Conservation (phyloP, 2,113 vertebrate genomes). For the Rhagologus leucostigma region DNA sequence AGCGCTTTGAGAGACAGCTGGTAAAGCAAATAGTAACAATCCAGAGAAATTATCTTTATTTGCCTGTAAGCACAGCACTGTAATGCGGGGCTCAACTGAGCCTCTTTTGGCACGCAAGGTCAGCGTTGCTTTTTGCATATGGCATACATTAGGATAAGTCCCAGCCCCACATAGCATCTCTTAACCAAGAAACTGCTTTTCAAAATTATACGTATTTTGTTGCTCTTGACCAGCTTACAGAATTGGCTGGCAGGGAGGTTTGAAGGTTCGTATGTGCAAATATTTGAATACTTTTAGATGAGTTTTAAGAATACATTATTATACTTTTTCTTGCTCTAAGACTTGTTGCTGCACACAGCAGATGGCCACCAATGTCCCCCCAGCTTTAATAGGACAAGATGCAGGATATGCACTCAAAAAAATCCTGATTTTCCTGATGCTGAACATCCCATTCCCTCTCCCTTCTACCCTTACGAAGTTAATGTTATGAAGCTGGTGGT, state of each 20-base stretch:
- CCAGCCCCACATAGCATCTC: neutral
- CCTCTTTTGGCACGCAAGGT: neutral
- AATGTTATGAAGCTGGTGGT: neutral
- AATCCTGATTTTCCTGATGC: neutral
- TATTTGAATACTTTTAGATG: neutral
- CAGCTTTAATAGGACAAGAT: neutral
- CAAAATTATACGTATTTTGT: neutral
- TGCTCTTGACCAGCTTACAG: neutral
- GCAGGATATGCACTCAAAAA: neutral
- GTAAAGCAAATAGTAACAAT: neutral
- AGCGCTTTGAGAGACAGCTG: neutral
- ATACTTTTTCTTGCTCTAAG: neutral
- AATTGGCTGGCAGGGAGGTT: neutral
- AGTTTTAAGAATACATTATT: neutral
- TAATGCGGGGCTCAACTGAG: neutral
- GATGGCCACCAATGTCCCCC: neutral
- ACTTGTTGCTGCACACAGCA: neutral
- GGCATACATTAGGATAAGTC: neutral
- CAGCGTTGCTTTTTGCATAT: neutral
- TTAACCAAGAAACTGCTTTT: neutral
- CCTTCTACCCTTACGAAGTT: accelerated
- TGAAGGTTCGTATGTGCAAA: neutral
- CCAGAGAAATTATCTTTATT: neutral
- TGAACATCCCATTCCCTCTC: neutral
- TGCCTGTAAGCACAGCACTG: neutral